Base-by-base conservation (phyloP, 2,888 invertebrate genomes). In the Cephus runcator region DNA sequence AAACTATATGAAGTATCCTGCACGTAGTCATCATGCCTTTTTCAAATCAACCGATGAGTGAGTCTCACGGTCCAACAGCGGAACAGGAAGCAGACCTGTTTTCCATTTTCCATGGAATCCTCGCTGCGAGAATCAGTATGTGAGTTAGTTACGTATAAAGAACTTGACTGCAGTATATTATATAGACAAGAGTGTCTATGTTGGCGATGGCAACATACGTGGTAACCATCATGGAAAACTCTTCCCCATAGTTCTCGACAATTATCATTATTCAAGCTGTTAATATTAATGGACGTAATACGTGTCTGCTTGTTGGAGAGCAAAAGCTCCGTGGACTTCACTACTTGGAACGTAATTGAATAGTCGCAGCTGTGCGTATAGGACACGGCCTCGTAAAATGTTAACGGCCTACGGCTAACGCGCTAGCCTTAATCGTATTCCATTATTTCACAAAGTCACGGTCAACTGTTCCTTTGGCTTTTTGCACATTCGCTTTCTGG, bases 281-380 rank as follows among this genome's bases (percentile, higher is more conserved):
- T 88, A 87, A 89, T 88, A 88, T 89, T 89, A 88, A 89, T 88
- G 85, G 86, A 86, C 83, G 84, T 85, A 84, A 35, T 40, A 15
- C 40, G 40, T 40, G 40, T 40, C 15, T 40, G 15, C 40, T 40
- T 15, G 40, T 15, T 40, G 40, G 40, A 40, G 40, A 40, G 40
- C 40, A 40, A 40, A 40, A 40, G 15, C 83, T 81, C 83, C 77
- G 79, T 80, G 15, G 31, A 69, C 80, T 75, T 75, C 15, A 40
- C 6, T 40, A 40, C 40, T 15, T 6, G 40, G 40, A 40, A 40
- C 81, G 79, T 87, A 89, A 89, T 89, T 87, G 88, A 89, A 88
- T 88, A 87, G 86, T 86, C 83, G 83, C 85, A 87, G 87, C 86
- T 84, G 86, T 84, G 84, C 85, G 84, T 82, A 85, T 83, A 15